A percentile compares a stretch with the other conserved stretches of the same genome.
These are phyloP conservation scores for Listrodromus nycthemerus DNA, from an alignment of 2,888 invertebrate species.

Conservation along the genomic window DNA sequence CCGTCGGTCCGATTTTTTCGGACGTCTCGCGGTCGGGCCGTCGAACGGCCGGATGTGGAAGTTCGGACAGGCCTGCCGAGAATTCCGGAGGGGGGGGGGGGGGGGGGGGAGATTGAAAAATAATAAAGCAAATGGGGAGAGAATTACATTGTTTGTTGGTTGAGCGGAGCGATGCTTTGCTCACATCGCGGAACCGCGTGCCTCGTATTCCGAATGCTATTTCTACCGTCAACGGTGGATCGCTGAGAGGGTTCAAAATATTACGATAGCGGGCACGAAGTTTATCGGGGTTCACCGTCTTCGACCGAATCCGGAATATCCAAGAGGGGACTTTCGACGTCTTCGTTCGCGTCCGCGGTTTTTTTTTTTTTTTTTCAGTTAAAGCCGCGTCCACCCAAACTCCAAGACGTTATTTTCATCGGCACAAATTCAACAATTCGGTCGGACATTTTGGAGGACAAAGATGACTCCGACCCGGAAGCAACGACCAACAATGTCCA, in stretches of 20 bases:
- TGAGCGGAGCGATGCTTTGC: conserved; percentile 18
- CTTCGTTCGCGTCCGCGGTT: too few species aligned
- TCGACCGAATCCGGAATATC: neutral
- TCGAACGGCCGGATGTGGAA: conserved; percentile 34
- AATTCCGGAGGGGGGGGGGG: too few species aligned
- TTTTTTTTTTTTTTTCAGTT: neutral
- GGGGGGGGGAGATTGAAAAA: conserved; percentile 51
- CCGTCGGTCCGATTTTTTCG: neutral
- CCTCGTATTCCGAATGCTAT: conserved; percentile 50
- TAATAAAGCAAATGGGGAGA: conserved; percentile 32
- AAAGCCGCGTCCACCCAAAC: too few species aligned
- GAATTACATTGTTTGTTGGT: conserved; percentile 58
- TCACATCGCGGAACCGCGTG: neutral
- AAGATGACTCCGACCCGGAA: too few species aligned
- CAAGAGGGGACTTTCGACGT: too few species aligned
- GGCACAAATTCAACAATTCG: too few species aligned
- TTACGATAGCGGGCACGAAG: neutral
- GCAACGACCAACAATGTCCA: too few species aligned
- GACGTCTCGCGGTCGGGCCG: neutral
- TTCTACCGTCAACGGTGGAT: conserved; percentile 10
- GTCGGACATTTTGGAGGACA: too few species aligned
- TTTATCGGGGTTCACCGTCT: neutral
- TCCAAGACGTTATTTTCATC: too few species aligned
- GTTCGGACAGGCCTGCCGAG: conserved; percentile 27
- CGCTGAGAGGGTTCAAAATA: conserved; percentile 12